Base-by-base conservation (phyloP, 2,113 vertebrate species). In the Nannobrachium achirus region DNA sequence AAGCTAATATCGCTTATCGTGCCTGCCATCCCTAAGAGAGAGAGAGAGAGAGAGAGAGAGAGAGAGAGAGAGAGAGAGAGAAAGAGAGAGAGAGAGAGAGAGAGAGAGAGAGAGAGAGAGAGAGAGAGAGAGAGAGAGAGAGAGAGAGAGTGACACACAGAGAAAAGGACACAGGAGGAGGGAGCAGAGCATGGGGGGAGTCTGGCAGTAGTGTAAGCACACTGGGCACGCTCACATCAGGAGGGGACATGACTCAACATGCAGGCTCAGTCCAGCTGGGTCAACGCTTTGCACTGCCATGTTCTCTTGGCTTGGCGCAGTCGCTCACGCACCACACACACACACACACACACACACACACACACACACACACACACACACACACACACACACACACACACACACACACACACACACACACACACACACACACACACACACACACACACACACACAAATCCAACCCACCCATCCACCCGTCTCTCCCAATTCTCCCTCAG, bases 161-260 rank as follows among this genome's bases (percentile, higher is more conserved):
- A 46, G 44, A 46, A 14, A n/a, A 46, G 40, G 15, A 19, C 9
- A 5, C n/a, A 41, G n/a, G 11, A 45, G 57, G 16, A 7, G 18
- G 20, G 10, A 6, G 45, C 39, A 59, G n/a, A n/a, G 15, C 6
- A 13, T 15, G 16, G 7, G 33, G 9, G 50, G 11, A 62, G 78
- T 63, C 77, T 89, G 87, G 86, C 87, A 87, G 88, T 14, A 66
- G 80, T 82, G 83, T 8, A 80, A 86, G 76, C 42, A 64, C 81
- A 73, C 78, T 90, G 87, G 89, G 85, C 88, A 88, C 83, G 42
- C 84, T 83, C 80, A 84, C 88, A 90, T 90, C 88, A 87, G 88
- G 88, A 86, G 87, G 87, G 88, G 87, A 91, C 90, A 89, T 89
- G 90, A 91, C 90, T 91, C 87, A 75, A 90, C 90, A 90, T 78